Evolutionary conservation across 2,113 vertebrate genomes (phyloP).

Genomic region (Mixornis gularis): DNA sequence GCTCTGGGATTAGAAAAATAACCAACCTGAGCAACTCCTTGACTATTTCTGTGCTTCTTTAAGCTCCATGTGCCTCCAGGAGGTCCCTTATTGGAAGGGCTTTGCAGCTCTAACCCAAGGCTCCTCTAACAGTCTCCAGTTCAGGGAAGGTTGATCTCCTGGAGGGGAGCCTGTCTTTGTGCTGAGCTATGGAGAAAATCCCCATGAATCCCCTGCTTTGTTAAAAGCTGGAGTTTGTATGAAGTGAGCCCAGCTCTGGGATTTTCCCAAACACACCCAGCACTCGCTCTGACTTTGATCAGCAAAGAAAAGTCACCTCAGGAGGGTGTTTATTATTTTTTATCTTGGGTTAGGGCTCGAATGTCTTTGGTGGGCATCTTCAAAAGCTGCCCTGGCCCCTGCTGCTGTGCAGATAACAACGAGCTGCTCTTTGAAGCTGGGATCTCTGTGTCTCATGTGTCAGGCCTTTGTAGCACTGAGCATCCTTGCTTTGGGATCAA

Average conservation of each 20-base stretch:
- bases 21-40: neutral
- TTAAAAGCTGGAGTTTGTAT: neutral
- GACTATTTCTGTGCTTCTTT: neutral
- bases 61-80: neutral
- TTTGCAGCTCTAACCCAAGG: neutral
- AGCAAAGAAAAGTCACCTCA: neutral
- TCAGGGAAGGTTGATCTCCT: neutral
- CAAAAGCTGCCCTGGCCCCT: neutral
- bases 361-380: neutral
- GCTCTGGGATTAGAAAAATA: neutral
- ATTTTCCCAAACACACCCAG: neutral
- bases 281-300: neutral
- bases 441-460: neutral
- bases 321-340: neutral
- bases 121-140: neutral
- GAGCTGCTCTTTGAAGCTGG: constrained; percentile 9
- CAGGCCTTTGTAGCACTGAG: neutral
- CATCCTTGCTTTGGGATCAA: neutral
- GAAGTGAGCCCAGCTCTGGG: neutral
- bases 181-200: neutral
- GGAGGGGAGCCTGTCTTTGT: neutral
- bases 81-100: neutral
- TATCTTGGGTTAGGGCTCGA: neutral
- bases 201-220: neutral
- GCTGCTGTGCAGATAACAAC: neutral